Evolutionary conservation across 2,888 invertebrate species (phyloP).

Genomic region (Calliscelio sp.): DNA sequence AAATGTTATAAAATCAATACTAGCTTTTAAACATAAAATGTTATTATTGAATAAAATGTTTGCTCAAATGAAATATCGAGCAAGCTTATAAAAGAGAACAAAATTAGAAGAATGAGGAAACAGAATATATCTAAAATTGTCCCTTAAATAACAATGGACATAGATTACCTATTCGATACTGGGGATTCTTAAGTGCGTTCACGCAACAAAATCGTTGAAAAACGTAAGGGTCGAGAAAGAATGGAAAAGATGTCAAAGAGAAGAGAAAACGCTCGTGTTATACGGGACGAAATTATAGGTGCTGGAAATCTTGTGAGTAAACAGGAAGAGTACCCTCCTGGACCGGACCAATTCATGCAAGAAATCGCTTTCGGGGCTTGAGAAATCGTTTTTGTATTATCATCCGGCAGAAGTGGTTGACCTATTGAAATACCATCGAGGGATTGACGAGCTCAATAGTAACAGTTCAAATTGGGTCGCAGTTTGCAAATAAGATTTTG

Average conservation of each 20-base stretch:
- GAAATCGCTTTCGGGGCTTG: slow-evolving; percentile 81
- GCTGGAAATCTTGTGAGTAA: slow-evolving; percentile 84
- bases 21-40: too few species aligned
- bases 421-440: slow-evolving; percentile 77
- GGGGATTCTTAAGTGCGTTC: slow-evolving; percentile 76
- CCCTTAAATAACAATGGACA: slow-evolving; percentile 76
- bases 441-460: slow-evolving; percentile 76
- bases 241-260: slow-evolving; percentile 68
- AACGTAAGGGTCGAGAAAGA: slow-evolving; percentile 54
- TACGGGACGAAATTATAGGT: slow-evolving; percentile 84
- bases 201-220: slow-evolving; percentile 78
- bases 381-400: slow-evolving; percentile 74
- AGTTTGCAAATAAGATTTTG: slow-evolving; percentile 84
- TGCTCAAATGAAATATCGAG: slow-evolving; percentile 27
- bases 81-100: slow-evolving; percentile 20
- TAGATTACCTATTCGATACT: slow-evolving; percentile 64
- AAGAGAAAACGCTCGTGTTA: slow-evolving; percentile 60
- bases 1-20: too few species aligned
- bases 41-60: too few species aligned
- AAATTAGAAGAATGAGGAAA: slow-evolving; percentile 51
- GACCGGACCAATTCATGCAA: slow-evolving; percentile 83
- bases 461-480: slow-evolving; percentile 71
- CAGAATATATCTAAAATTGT: slow-evolving; percentile 66
- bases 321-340: slow-evolving; percentile 81
- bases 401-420: slow-evolving; percentile 81